Percentiles rank a stretch among this genome's conserved stretches.
Conservation (phyloP, 1,140 invertebrate genomes). For the Rhyzopertha dominica region DNA sequence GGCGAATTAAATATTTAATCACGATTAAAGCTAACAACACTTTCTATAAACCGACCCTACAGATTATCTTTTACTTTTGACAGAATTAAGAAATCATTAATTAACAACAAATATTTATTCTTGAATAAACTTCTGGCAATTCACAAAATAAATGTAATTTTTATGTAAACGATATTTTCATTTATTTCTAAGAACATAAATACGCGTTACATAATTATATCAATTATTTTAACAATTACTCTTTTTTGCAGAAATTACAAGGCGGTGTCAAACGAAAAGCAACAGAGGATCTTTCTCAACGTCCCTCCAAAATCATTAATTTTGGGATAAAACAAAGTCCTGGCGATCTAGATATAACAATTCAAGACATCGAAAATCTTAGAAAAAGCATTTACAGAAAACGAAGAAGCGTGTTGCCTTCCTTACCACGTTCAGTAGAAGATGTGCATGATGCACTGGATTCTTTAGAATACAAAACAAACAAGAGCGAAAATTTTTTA, state of each 20-base stretch:
- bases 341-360: slow-evolving; percentile 2
- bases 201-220: too few species aligned
- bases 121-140: too few species aligned
- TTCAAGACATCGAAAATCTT: not conserved
- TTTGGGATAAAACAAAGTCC: not conserved
- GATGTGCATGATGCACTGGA: slow-evolving; percentile 7
- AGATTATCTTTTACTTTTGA: too few species aligned
- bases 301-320: slow-evolving; percentile 3
- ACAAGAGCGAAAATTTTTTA: slow-evolving; percentile 3
- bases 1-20: too few species aligned
- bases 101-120: too few species aligned
- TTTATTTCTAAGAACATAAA: too few species aligned
- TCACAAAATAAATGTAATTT: too few species aligned
- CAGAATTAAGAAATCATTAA: too few species aligned
- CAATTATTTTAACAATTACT: too few species aligned
- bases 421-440: slow-evolving; percentile 6
- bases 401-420: slow-evolving; percentile 5
- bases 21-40: too few species aligned
- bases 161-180: too few species aligned
- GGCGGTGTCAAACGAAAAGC: slow-evolving; percentile 4
- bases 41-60: too few species aligned
- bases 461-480: not conserved
- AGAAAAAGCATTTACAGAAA: slow-evolving; percentile 7
- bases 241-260: slow-evolving; percentile 7
- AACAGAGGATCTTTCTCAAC: slow-evolving; percentile 1